phyloP scores from a whole-genome alignment of 2,113 vertebrate genomes.

The Eulemur macaco region DNA sequence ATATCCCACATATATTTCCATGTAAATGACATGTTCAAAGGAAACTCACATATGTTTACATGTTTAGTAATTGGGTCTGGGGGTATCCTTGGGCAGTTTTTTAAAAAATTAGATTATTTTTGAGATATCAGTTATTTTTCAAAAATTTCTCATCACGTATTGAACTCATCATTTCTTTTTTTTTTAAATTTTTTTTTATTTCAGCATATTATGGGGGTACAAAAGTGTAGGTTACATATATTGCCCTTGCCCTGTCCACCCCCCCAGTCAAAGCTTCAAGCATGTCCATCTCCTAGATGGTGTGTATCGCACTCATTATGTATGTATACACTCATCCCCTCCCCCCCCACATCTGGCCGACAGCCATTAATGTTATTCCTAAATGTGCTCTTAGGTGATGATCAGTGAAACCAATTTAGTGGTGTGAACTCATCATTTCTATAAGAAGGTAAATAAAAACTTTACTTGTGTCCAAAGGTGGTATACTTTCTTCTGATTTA shows the following conservation, averaged over 20 bases:
- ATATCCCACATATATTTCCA: neutral
- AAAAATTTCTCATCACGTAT: neutral
- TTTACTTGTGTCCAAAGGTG: neutral
- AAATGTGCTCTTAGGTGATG: too few species aligned
- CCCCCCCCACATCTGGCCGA: too few species aligned
- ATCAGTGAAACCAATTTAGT: too few species aligned
- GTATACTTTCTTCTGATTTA: neutral
- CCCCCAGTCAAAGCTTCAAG: too few species aligned
- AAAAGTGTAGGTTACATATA: too few species aligned
- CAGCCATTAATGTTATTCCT: too few species aligned
- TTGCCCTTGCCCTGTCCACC: too few species aligned
- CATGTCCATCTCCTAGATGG: too few species aligned
- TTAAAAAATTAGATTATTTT: neutral
- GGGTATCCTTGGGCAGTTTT: neutral
- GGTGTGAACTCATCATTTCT: neutral
- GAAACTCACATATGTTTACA: neutral
- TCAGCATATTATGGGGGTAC: too few species aligned
- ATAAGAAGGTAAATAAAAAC: neutral
- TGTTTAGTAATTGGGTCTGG: neutral
- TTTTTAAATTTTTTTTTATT: too few species aligned
- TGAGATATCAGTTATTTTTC: constrained; percentile 8
- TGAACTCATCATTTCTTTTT: neutral
- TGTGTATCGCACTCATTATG: too few species aligned
- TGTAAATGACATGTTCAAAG: neutral
- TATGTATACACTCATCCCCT: too few species aligned